Base-by-base conservation (phyloP, 2,113 vertebrate genomes). In the Pomatostomus ruficeps region DNA sequence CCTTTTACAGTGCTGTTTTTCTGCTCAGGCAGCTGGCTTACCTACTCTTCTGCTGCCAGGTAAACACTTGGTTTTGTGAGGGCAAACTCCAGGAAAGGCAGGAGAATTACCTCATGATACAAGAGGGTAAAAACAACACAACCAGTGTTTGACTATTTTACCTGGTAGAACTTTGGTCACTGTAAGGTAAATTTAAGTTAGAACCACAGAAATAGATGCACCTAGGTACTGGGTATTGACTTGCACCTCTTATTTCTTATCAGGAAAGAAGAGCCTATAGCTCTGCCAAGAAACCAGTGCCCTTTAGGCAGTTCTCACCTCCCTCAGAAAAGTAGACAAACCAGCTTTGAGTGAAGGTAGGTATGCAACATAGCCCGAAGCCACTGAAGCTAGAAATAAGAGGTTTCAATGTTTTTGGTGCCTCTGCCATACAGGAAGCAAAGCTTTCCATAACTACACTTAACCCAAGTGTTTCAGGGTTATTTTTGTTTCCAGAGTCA, bases 371-470 rank as follows among this genome's bases (percentile, higher is more conserved):
- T 58, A 84, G 63, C 68, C 81, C 81, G 40, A 57, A 59, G 65
- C 22, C 42, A 35, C 3, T 61, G 73, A 45, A 79, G 74, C 16
- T 57, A 7, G 62, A 73, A 61, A 13, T 49, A 70, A 77, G 38
- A 91, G 31, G 36, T 61, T 82, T 63, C 38, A 42, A 12, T 59
- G 36, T 5, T 89, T 83, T 79, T 79, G 49, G 59, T 81, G 82
- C 61, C 49, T 81, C 35, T 74, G 70, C 65, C 73, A 57, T 54
- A 81, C 75, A 90, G 88, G 91, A 93, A 93, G 49, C 77, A 84
- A 78, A 89, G 24, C 25, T 95, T 91, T 92, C 92, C 89, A 92
- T 95, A 79, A 76, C 73, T 95, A 12, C 29, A 58, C 24, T 85
- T 78, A 70, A 91, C 78, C 48, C 66, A 72, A 82, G 81, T 38